Percentiles rank a stretch among this genome's conserved stretches.
These are phyloP conservation scores for Lophochroa leadbeateri DNA, from an alignment of 2,113 vertebrate species.

Conservation along the genomic window DNA sequence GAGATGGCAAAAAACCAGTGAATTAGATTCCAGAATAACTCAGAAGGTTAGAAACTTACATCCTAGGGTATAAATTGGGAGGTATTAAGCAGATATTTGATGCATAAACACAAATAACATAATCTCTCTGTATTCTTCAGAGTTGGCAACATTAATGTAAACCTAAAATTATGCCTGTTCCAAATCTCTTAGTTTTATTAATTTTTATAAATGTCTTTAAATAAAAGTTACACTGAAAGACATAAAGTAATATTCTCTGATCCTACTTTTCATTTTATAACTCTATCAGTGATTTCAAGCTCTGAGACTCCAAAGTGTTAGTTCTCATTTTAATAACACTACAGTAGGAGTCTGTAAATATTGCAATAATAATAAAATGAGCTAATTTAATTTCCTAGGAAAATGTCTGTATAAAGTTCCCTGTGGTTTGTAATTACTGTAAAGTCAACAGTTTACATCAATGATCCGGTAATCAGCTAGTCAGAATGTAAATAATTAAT, in stretches of 20 bases:
- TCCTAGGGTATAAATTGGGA: slow-evolving; percentile 50
- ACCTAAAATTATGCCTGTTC: slow-evolving; percentile 70
- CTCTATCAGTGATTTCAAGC: slow-evolving; percentile 35
- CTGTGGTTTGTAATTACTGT: slow-evolving; percentile 62
- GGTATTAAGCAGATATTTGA: slow-evolving; percentile 56
- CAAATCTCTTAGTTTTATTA: slow-evolving; percentile 72
- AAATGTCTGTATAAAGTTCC: slow-evolving; percentile 51
- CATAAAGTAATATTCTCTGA: slow-evolving; percentile 63
- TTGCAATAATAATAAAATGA: slow-evolving; percentile 44
- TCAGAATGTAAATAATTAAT: slow-evolving; percentile 54
- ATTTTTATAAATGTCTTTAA: slow-evolving; percentile 76
- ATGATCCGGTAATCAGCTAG: slow-evolving; percentile 48
- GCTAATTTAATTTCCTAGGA: slow-evolving; percentile 52
- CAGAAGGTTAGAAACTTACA: slow-evolving; percentile 40
- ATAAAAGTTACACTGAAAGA: slow-evolving; percentile 62
- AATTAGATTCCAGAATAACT: slow-evolving; percentile 6
- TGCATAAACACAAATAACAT: slow-evolving; percentile 70
- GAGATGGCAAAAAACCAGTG: background rate
- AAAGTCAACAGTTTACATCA: slow-evolving; percentile 63
- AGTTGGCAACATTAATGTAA: slow-evolving; percentile 54
- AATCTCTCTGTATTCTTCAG: slow-evolving; percentile 68
- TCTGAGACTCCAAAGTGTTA: slow-evolving; percentile 52
- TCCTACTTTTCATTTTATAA: slow-evolving; percentile 55
- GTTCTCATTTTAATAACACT: slow-evolving; percentile 56
- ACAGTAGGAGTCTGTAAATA: slow-evolving; percentile 57